These are phyloP conservation scores for Microplitis demolitor DNA, from an alignment of 1,140 invertebrate genomes.

Conservation along the genomic window DNA sequence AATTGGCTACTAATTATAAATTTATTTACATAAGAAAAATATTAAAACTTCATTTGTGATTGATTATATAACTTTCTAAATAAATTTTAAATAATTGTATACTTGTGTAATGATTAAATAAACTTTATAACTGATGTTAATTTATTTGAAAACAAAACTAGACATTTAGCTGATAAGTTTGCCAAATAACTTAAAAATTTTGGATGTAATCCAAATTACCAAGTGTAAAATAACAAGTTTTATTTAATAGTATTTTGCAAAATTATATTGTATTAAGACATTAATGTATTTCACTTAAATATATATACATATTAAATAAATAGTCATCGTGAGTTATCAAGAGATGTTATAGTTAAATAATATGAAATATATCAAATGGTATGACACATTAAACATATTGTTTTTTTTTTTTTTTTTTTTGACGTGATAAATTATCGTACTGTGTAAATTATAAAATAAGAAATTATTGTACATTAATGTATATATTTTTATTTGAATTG, in stretches of 20 bases:
- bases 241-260: background rate
- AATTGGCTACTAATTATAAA: too few relatives aligned
- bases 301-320: too few relatives aligned
- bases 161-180: background rate
- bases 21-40: too few relatives aligned
- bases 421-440: too few relatives aligned
- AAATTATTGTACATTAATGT: background rate
- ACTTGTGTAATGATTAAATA: too few relatives aligned
- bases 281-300: too few relatives aligned
- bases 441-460: too few relatives aligned
- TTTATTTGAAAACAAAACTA: background rate
- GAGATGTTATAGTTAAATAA: too few relatives aligned
- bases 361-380: background rate
- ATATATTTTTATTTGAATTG: background rate
- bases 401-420: background rate
- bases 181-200: constrained; percentile 5
- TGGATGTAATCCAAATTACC: background rate
- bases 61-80: too few relatives aligned
- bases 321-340: too few relatives aligned
- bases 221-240: background rate
- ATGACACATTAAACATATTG: background rate
- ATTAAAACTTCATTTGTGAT: too few relatives aligned
- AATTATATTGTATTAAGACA: too few relatives aligned
- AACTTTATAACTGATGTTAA: background rate
- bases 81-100: background rate